phyloP scores from a whole-genome alignment of 2,888 invertebrate genomes.

The Craniophora ligustri region DNA sequence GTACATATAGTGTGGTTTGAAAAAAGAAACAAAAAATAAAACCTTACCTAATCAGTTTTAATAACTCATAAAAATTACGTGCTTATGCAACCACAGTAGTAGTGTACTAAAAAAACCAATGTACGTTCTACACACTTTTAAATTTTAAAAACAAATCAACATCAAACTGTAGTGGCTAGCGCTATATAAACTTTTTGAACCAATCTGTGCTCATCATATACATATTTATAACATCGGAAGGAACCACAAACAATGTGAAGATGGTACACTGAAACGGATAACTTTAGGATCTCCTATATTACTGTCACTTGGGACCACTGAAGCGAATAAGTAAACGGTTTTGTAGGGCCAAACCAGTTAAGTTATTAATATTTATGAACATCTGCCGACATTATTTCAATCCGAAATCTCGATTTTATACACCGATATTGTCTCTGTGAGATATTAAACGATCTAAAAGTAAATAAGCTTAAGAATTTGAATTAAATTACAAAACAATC shows the following conservation, averaged over 20 bases:
- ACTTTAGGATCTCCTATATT: slow-evolving; percentile 29
- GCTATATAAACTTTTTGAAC: no score
- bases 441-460: slow-evolving; percentile 62
- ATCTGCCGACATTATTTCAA: slow-evolving; percentile 57
- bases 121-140: no score
- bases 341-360: slow-evolving; percentile 28
- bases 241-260: slow-evolving; percentile 18
- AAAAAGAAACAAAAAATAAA: no score
- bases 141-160: no score
- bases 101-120: no score
- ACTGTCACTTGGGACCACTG: slow-evolving; percentile 44
- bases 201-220: no score
- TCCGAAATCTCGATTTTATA: slow-evolving; percentile 53
- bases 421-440: slow-evolving; percentile 57
- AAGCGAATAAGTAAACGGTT: slow-evolving; percentile 33
- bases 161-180: no score
- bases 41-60: no score
- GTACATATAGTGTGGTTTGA: no score
- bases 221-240: slow-evolving; percentile 16
- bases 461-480: slow-evolving; percentile 56
- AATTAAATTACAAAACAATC: slow-evolving; percentile 60
- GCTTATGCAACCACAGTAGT: no score
- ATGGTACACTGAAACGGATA: slow-evolving; percentile 22
- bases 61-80: no score
- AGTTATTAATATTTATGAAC: slow-evolving; percentile 62